Evolutionary conservation across 2,888 invertebrate genomes (phyloP).

Genomic region (Neoascia interrupta): DNA sequence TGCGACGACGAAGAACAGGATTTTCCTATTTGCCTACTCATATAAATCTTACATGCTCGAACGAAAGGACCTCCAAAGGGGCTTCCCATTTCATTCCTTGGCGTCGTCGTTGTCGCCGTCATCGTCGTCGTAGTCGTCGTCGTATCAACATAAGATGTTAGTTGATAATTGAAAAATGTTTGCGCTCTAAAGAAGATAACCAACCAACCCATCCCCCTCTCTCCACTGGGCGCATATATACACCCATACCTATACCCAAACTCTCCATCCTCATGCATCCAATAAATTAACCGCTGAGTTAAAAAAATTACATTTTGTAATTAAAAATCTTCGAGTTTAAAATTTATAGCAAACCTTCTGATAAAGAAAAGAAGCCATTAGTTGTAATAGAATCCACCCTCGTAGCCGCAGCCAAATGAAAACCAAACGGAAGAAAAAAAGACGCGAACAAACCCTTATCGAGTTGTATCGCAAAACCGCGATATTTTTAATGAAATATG

Average conservation of each 20-base stretch:
- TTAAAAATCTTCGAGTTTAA: constrained; percentile 67
- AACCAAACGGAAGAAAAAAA: constrained; percentile 15
- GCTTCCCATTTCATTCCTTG: constrained; percentile 49
- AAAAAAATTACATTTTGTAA: constrained; percentile 68
- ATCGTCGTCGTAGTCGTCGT: constrained; percentile 27
- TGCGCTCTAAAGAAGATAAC: constrained; percentile 46
- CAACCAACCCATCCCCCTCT: constrained; percentile 29
- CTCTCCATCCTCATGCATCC: constrained; percentile 46
- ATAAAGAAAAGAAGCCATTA: constrained; percentile 66
- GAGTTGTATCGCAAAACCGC: constrained; percentile 67
- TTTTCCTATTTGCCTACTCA: constrained; percentile 67
- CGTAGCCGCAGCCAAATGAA: constrained; percentile 4
- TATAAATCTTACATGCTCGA: constrained; percentile 69
- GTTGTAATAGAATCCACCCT: constrained; percentile 62
- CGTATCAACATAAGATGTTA: constrained; percentile 66
- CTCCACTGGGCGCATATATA: neutral
- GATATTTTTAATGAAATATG: constrained; percentile 69
- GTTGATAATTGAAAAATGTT: constrained; percentile 69
- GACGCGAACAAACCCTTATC: constrained; percentile 48
- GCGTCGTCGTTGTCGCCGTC: constrained; percentile 7
- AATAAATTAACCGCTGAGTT: constrained; percentile 67
- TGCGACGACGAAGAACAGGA: constrained; percentile 58
- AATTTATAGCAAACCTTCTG: constrained; percentile 68
- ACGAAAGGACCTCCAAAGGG: constrained; percentile 64
- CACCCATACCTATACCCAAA: constrained; percentile 15